Evolutionary conservation across 2,888 invertebrate species (phyloP), one percentile per base, ranked within the genome.

Genomic region (Coelinius sp.): DNA sequence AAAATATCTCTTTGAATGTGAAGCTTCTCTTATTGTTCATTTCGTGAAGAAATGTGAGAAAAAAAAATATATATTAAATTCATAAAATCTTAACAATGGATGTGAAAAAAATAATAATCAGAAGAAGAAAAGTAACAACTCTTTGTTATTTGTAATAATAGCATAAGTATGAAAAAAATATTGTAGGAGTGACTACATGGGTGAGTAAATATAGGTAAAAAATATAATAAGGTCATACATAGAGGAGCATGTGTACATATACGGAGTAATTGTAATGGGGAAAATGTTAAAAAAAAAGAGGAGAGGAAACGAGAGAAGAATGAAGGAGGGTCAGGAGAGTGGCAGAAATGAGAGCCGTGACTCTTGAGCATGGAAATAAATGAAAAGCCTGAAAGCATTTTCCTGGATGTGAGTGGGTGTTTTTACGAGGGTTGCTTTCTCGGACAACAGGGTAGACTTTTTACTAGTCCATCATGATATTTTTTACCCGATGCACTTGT

Each of bases 341-440:
- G 41, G 68, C 31, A 70, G 64, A 70, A 73, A 59, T 65, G 64
- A 63, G 49, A 56, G 66, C 41, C 31, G 22, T 24, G 63, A 35
- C 41, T 41, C 41, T 63, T 63, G 41, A 63, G 63, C 41, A 41
- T 63, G 63, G 70, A 71, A 75, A 74, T 70, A 68, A 75, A 75
- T 75, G 69, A 75, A 76, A 73, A 71, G 75, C 70, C 70, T 69
- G 73, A 73, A 66, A 69, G 71, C 71, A 71, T 73, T 74, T 64
- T 71, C 74, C 71, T 69, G 63, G 63, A 31, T 35, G 66, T 65
- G 52, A 14, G 68, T 71, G 73, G 49, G 75, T 75, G 68, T 73
- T 35, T 53, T 31, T 59, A 56, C 56, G 46, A 44, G 41, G 27
- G 10, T 24, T 66, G 27, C 35, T 52, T 64, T 7, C 5, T 35